Evolutionary conservation across 2,888 invertebrate species (phyloP), one percentile per base, ranked within the genome.

Genomic region (Hirtodrosophila cameraria): DNA sequence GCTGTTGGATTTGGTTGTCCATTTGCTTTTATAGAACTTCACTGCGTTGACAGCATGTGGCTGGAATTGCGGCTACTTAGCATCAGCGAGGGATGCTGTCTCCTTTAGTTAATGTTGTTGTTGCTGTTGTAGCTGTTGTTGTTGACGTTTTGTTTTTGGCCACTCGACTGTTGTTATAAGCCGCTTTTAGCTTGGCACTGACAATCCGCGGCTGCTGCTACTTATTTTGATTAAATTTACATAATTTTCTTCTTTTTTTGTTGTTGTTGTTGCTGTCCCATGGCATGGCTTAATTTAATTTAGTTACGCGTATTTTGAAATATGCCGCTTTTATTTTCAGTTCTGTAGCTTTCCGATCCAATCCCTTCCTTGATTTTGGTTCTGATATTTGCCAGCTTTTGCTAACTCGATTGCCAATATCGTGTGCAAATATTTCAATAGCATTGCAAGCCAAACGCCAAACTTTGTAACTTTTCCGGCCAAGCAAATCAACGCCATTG

Each of bases 211-310:
- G 71, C 82, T 76, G 79, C 63, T 72, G 60, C 57, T 73, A 73
- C 80, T 81, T 81, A 81, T 82, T 81, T 81, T 82, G 83, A 81
- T 81, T 81, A 81, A 81, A 81, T 81, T 81, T 83, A 82, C 83
- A 81, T 81, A 81, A 83, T 83, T 81, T 74, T n/a, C n/a, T 58
- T 45, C 39, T 16, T 45, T 3, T 36, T 13, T 46, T 15, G n/a
- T 58, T 45, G 35, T 16, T 45, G 2, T 36, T 13, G 41, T 15
- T 23, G 23, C 18, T 30, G 42, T 46, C 38, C 43, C 38, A 18
- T 13, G 16, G 18, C 31, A 27, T 43, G 53, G 57, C 59, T 55
- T 75, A 70, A 70, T 64, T 77, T 66, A 65, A 73, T 62, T 72
- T 73, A 73, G 60, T 72, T 73, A 49, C n/a, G 48, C 59, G 54